phyloP scores from a whole-genome alignment of 1,140 invertebrate species.

The Oreohelix idahoensis region DNA sequence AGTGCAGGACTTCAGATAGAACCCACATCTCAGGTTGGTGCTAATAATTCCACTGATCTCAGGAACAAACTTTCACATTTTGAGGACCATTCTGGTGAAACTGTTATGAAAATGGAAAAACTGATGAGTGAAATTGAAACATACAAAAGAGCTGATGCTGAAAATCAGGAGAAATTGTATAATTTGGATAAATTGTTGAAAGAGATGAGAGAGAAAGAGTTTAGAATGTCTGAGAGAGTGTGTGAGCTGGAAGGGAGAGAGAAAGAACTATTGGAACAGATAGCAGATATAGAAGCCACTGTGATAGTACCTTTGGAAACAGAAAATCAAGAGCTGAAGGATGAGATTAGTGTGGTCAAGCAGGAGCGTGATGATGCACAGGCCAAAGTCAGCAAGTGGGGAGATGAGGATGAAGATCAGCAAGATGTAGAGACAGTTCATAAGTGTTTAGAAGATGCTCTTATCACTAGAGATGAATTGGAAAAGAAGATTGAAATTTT shows the following conservation, averaged over 20 bases:
- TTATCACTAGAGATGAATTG: constrained; percentile 32
- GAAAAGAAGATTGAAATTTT: constrained; percentile 38
- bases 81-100: constrained; percentile 12
- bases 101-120: constrained; percentile 1
- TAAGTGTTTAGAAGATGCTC: constrained; percentile 34
- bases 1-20: constrained; percentile 1
- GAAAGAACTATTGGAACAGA: constrained; percentile 44
- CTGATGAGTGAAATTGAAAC: constrained; percentile 24
- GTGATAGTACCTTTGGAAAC: constrained; percentile 47
- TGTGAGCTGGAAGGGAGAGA: constrained; percentile 38
- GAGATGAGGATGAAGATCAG: constrained; percentile 30
- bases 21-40: neutral
- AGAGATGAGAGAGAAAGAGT: constrained; percentile 30
- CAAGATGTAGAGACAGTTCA: constrained; percentile 18
- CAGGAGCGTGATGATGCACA: constrained; percentile 42
- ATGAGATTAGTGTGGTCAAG: constrained; percentile 36
- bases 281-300: constrained; percentile 45
- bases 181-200: constrained; percentile 19
- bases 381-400: neutral
- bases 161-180: constrained; percentile 20
- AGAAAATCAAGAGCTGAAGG: constrained; percentile 47
- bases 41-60: neutral
- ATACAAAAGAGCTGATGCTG: neutral
- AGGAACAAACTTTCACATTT: neutral
- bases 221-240: constrained; percentile 14